phyloP scores from a whole-genome alignment of 2,888 invertebrate species.

The Cerastis rubricosa region DNA sequence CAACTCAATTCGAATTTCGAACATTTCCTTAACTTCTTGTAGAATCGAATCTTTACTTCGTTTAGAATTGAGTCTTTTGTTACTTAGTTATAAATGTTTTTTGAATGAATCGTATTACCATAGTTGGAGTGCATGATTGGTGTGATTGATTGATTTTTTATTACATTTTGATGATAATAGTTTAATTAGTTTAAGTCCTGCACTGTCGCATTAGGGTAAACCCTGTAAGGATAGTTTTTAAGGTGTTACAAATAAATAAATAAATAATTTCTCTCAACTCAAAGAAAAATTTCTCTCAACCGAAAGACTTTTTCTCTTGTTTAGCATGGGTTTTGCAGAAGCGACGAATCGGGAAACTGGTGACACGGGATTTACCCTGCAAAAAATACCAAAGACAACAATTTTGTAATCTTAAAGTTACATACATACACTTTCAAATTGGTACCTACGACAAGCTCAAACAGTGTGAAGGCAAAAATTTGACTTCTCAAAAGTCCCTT shows the following conservation, averaged over 20 bases:
- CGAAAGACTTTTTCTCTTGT: background rate
- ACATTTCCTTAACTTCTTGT: conserved; percentile 53
- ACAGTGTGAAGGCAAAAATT: background rate
- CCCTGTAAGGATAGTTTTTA: too few species aligned
- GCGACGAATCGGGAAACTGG: background rate
- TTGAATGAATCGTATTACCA: background rate
- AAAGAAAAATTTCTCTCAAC: background rate
- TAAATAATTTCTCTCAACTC: too few species aligned
- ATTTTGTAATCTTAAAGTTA: too few species aligned
- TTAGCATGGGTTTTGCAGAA: background rate
- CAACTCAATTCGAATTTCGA: conserved; percentile 53
- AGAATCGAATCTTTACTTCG: conserved; percentile 38
- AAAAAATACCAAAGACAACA: background rate
- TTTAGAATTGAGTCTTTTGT: conserved; percentile 31
- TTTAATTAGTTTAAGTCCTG: too few species aligned
- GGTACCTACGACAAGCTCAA: background rate
- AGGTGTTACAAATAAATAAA: too few species aligned
- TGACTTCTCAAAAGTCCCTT: background rate
- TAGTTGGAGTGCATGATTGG: background rate
- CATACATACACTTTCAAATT: too few species aligned
- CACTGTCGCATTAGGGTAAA: too few species aligned
- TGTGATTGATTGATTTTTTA: too few species aligned
- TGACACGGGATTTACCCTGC: background rate
- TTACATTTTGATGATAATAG: too few species aligned
- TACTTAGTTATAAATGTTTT: background rate